Evolutionary conservation across 2,888 invertebrate genomes (phyloP), one percentile per base, ranked within the genome.

Genomic region (Temnothorax unifasciatus): DNA sequence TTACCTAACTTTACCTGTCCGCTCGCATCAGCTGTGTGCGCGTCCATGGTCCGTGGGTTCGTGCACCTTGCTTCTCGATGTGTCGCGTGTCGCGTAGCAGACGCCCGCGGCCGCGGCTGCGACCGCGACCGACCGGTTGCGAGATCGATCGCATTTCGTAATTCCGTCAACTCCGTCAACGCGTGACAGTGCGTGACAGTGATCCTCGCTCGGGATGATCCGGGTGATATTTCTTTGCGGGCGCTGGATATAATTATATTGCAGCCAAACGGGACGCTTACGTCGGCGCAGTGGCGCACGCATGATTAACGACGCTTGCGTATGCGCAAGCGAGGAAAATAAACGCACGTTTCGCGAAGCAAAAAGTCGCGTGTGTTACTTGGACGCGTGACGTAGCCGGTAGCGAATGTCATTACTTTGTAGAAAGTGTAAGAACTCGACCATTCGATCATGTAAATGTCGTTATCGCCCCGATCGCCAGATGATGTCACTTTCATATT

Each of bases 1-100:
- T 41, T 25, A 73, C 71, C 57, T 79, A 85, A 50, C 68, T 52
- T 88, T 68, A 77, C 74, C 59, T 47, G 21, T 9, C 21, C 5
- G 59, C 41, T 29, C 29, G 2, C 6, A 34, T 54, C 57, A 59
- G 59, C 44, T 41, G 47, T 15, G 29, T 6, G 8, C 47, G n/a
- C 8, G 15, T 34, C 25, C n/a, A n/a, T n/a, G n/a, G n/a, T n/a
- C n/a, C n/a, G n/a, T n/a, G n/a, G n/a, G 29, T 29, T 11, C 13
- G 44, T 21, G 21, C 4, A 2, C 11, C 18, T 18, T 13, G 18
- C 3, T 0, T 29, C n/a, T 8, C 21, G 69, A 69, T 8, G 73
- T 41, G n/a, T 21, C 41, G n/a, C 13, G 18, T 34, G n/a, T 41
- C 41, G n/a, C 13, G 18, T 34, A 54, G 34, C 34, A 5, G 34